Evolutionary conservation across 2,113 vertebrate genomes (phyloP).

Genomic region (Talpa occidentalis): DNA sequence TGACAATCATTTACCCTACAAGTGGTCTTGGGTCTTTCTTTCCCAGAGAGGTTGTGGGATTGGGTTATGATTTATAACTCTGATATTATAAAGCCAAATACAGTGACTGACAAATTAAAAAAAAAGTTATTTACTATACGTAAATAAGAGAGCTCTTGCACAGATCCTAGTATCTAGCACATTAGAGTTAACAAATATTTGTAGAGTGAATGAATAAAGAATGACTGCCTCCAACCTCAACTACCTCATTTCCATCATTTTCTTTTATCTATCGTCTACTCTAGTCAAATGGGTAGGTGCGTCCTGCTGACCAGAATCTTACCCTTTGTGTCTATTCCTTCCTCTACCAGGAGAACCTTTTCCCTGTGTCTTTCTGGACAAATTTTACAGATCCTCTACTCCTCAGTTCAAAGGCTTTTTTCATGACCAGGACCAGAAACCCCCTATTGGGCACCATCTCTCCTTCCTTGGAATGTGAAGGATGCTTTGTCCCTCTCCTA

Average conservation of each 20-base stretch:
- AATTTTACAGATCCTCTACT: not conserved
- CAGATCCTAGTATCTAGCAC: not conserved
- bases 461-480: not conserved
- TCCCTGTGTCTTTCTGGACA: not conserved
- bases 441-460: not conserved
- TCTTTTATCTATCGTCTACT: not conserved
- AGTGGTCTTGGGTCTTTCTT: not conserved
- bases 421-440: not conserved
- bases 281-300: not conserved
- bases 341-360: not conserved
- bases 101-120: not conserved
- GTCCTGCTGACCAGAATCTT: not conserved
- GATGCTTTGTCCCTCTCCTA: not conserved
- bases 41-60: not conserved
- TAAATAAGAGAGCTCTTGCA: too few relatives aligned
- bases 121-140: too few relatives aligned
- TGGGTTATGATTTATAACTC: not conserved
- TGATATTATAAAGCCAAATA: not conserved
- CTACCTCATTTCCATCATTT: not conserved
- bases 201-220: not conserved
- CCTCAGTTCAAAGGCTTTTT: not conserved
- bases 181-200: not conserved
- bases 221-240: not conserved
- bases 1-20: too few relatives aligned
- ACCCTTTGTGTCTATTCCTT: not conserved